Evolutionary conservation across 2,888 invertebrate genomes (phyloP).

Genomic region (Cistogaster globosa): DNA sequence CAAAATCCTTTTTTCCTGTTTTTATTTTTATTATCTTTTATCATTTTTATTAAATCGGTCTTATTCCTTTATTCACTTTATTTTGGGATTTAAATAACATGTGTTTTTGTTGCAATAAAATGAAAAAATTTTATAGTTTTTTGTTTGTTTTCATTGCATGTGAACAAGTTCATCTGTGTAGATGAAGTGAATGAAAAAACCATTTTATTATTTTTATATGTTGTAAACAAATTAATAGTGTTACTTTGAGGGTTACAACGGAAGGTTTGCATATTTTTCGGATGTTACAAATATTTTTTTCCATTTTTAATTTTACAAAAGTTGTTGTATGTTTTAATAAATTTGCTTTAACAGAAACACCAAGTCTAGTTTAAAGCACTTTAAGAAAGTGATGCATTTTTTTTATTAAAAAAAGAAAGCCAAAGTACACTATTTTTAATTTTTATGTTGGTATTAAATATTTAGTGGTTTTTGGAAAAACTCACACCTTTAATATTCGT

Average conservation of each 20-base stretch:
- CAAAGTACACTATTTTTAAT: not conserved
- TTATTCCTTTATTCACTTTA: slow-evolving; percentile 6
- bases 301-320: not conserved
- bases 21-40: not conserved
- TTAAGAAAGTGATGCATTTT: no score
- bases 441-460: not conserved
- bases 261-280: slow-evolving; percentile 1
- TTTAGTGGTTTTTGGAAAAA: not conserved
- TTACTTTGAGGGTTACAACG: slow-evolving; percentile 43
- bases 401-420: no score
- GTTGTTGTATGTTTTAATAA: not conserved
- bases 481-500: not conserved
- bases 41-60: not conserved
- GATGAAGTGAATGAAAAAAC: slow-evolving; percentile 50
- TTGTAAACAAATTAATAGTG: slow-evolving; percentile 72
- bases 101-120: slow-evolving; percentile 48
- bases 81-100: slow-evolving; percentile 34
- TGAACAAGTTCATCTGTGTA: slow-evolving; percentile 15
- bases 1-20: not conserved
- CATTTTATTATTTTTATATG: slow-evolving; percentile 63
- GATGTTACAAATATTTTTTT: not conserved
- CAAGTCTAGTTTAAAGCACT: no score
- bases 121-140: slow-evolving; percentile 48
- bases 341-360: not conserved
- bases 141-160: slow-evolving; percentile 23